These are phyloP conservation scores for Pelmatolapia mariae DNA, from an alignment of 2,113 vertebrate species.

Conservation along the genomic window DNA sequence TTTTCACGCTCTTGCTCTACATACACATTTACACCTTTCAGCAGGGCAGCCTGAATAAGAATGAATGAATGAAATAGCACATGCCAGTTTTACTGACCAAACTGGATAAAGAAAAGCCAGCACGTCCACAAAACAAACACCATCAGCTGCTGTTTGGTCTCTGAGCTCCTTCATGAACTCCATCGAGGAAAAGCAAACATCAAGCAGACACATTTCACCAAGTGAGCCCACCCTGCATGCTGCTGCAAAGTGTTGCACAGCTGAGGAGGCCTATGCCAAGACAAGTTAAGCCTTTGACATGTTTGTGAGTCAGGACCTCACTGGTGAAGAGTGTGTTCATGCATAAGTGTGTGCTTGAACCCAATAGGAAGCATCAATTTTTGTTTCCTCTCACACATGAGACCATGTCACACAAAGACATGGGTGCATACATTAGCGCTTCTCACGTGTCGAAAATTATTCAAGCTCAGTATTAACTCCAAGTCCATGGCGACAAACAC, in stretches of 20 bases:
- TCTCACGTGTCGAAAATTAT: neutral
- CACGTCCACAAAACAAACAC: slow-evolving; percentile 51
- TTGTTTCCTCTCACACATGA: neutral
- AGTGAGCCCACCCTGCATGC: neutral
- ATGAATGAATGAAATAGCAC: slow-evolving; percentile 31
- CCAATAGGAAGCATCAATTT: slow-evolving; percentile 27
- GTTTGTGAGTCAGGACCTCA: slow-evolving; percentile 51
- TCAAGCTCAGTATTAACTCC: neutral
- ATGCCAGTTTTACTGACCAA: neutral
- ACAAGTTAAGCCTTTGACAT: slow-evolving; percentile 54
- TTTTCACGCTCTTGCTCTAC: neutral
- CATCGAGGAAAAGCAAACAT: slow-evolving; percentile 38
- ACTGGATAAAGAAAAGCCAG: slow-evolving; percentile 37
- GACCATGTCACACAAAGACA: slow-evolving; percentile 1
- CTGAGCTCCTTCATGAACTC: slow-evolving; percentile 53
- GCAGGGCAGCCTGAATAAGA: neutral
- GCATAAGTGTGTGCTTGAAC: slow-evolving; percentile 47
- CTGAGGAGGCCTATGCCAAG: slow-evolving; percentile 41
- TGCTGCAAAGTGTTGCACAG: slow-evolving; percentile 21
- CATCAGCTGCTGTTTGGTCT: slow-evolving; percentile 44
- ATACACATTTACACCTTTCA: slow-evolving; percentile 19
- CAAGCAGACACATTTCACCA: slow-evolving; percentile 23
- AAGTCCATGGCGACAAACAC: neutral
- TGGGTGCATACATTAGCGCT: neutral
- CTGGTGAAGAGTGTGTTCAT: slow-evolving; percentile 45